Conservation (phyloP, 2,888 invertebrate species). For the Cyaniris semiargus region DNA sequence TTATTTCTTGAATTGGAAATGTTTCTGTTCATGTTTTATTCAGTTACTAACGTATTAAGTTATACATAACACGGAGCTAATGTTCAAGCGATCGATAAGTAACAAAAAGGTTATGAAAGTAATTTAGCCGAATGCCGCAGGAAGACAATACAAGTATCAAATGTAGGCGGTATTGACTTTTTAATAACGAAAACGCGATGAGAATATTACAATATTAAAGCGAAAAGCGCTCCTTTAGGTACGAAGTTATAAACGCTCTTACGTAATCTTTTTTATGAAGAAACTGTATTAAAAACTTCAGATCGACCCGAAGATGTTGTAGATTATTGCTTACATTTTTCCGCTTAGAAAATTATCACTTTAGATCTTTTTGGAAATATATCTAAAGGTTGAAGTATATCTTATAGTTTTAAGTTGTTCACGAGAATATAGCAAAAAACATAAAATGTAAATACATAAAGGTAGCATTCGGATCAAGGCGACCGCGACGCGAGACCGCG, state of each 20-base stretch:
- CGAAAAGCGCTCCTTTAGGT: neutral
- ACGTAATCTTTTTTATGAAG: neutral
- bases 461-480: too few relatives aligned
- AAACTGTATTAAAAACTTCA: neutral
- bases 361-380: too few relatives aligned
- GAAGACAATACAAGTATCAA: conserved; percentile 13
- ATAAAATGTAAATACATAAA: too few relatives aligned
- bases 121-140: conserved; percentile 13
- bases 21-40: neutral
- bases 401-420: too few relatives aligned
- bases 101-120: conserved; percentile 7
- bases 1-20: neutral
- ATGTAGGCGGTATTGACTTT: conserved; percentile 10
- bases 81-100: conserved; percentile 8
- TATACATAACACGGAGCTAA: neutral
- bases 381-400: too few relatives aligned
- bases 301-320: neutral
- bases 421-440: too few relatives aligned
- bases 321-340: neutral
- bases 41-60: neutral
- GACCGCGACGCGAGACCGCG: too few relatives aligned
- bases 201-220: conserved; percentile 13
- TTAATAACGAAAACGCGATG: conserved; percentile 10
- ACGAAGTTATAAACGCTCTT: neutral
- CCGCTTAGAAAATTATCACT: neutral